A percentile compares a stretch with the other conserved stretches of the same genome.
phyloP scores from a whole-genome alignment of 2,113 vertebrate genomes.

The Lathamus discolor region DNA sequence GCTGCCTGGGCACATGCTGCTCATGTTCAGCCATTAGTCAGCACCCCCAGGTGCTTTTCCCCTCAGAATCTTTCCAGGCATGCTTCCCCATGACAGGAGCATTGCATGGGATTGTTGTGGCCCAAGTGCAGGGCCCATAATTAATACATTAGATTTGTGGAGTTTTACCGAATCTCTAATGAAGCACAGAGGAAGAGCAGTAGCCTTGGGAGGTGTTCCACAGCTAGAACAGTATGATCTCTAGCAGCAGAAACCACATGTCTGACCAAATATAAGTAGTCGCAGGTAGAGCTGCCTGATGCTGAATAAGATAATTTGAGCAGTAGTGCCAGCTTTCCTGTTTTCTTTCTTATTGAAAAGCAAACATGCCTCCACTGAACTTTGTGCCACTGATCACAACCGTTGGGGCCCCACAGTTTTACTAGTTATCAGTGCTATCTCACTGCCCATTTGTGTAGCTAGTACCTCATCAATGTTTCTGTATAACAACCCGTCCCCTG shows the following conservation, averaged over 20 bases:
- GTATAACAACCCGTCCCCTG: background rate
- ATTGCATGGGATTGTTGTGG: background rate
- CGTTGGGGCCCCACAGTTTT: rapidly evolving
- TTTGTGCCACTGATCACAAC: background rate
- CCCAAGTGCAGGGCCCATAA: background rate
- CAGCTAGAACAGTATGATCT: background rate
- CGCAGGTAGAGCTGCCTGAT: background rate
- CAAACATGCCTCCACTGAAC: background rate
- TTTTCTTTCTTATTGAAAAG: background rate
- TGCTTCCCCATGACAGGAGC: background rate
- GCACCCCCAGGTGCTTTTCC: background rate
- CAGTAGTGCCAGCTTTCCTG: background rate
- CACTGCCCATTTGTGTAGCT: background rate
- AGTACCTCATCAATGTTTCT: background rate
- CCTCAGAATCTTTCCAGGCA: background rate
- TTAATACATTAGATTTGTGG: background rate
- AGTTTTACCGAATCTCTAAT: background rate
- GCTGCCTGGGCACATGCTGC: background rate
- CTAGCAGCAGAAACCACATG: background rate
- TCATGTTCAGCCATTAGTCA: background rate
- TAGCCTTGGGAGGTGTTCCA: background rate
- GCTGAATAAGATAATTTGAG: background rate
- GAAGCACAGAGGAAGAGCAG: background rate
- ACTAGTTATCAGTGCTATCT: background rate
- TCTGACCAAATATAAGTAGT: background rate